These are phyloP conservation scores for Mesocricetus auratus DNA, from an alignment of 2,113 vertebrate species.

Conservation along the genomic window DNA sequence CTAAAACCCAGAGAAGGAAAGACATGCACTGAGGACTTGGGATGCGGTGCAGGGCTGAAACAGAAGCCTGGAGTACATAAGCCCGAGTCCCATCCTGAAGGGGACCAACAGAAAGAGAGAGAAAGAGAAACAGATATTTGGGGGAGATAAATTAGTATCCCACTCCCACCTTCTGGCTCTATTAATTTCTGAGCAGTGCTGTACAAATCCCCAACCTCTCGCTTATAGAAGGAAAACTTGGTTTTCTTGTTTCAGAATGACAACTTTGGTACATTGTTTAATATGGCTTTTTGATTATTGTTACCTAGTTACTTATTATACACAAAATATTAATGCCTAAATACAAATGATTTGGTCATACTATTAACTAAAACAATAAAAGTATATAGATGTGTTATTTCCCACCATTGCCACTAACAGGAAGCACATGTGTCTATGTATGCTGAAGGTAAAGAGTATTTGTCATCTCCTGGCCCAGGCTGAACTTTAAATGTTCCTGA, in stretches of 20 bases:
- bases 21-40: slow-evolving; percentile 43
- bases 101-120: neutral
- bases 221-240: neutral
- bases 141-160: neutral
- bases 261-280: neutral
- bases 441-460: slow-evolving; percentile 7
- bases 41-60: neutral
- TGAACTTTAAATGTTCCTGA: slow-evolving; percentile 39
- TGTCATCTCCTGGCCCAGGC: neutral
- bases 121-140: neutral
- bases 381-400: neutral
- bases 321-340: neutral
- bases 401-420: slow-evolving; percentile 7
- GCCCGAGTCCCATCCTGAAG: neutral
- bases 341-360: slow-evolving; percentile 5
- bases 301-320: neutral
- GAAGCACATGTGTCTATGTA: slow-evolving; percentile 36
- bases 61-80: neutral
- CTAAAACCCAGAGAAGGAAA: slow-evolving; percentile 34
- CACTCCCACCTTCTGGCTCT: neutral
- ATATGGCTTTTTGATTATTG: neutral
- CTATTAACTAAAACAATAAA: slow-evolving; percentile 26
- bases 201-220: neutral
- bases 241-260: slow-evolving; percentile 8
- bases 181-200: neutral